Conservation (phyloP, 2,113 vertebrate species). For the Tapirus terrestris region DNA sequence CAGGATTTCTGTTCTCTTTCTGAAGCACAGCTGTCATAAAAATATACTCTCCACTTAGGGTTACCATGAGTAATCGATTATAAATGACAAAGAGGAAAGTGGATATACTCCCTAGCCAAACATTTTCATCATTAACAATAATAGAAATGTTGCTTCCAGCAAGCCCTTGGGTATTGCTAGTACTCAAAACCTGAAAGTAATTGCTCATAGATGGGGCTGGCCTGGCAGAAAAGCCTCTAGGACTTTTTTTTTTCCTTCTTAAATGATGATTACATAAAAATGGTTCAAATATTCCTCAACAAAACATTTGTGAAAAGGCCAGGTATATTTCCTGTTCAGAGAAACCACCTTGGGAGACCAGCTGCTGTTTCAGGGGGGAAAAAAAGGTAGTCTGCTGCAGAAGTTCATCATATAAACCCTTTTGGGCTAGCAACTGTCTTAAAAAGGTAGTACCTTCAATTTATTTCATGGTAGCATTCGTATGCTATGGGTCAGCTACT, state of each 20-base stretch:
- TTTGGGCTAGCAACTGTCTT: neutral
- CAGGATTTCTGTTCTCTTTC: conserved; percentile 59
- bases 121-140: conserved; percentile 73
- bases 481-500: neutral
- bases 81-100: conserved; percentile 68
- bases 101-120: conserved; percentile 68
- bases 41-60: conserved; percentile 57
- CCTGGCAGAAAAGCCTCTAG: conserved; percentile 36
- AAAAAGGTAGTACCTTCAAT: neutral
- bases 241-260: conserved; percentile 11
- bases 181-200: conserved; percentile 58
- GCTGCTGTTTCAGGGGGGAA: neutral
- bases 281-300: conserved; percentile 52
- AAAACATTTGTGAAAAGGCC: conserved; percentile 54
- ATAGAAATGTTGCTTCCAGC: conserved; percentile 70
- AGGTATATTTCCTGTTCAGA: conserved; percentile 2
- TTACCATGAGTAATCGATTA: conserved; percentile 52
- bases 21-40: conserved; percentile 64
- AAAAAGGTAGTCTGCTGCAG: neutral
- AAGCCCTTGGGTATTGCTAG: conserved; percentile 51
- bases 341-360: conserved; percentile 47
- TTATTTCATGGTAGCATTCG: neutral
- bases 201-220: conserved; percentile 43
- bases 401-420: neutral
- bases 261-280: conserved; percentile 67